phyloP scores from a whole-genome alignment of 37 sponge, comb jelly and placozoan genomes.

The Theonella swinhoei region DNA sequence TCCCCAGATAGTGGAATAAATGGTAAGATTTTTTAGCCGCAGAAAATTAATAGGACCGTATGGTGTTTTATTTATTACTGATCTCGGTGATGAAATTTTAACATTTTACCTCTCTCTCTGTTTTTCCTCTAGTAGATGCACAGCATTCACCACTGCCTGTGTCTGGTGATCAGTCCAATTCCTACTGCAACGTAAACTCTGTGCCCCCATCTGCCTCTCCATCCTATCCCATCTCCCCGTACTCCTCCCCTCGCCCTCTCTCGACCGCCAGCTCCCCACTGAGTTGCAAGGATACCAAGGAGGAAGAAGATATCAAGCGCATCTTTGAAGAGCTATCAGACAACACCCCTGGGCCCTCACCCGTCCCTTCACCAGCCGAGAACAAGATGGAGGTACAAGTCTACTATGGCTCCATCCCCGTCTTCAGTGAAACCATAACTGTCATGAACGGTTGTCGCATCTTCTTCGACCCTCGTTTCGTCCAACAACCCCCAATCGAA shows the following conservation, averaged over 20 bases:
- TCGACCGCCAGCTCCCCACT: not conserved
- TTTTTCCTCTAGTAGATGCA: not conserved
- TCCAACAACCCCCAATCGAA: not conserved
- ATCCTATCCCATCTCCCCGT: not conserved
- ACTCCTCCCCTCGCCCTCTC: not conserved
- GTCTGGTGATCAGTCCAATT: not conserved
- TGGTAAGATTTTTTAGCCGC: no score
- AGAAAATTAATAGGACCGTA: no score
- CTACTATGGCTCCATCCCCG: constrained; percentile 35
- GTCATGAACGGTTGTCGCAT: constrained; percentile 51
- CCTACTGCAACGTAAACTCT: not conserved
- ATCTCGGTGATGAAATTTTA: no score
- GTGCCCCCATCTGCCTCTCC: not conserved
- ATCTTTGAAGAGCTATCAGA: not conserved
- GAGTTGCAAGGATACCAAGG: no score
- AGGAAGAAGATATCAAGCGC: not conserved
- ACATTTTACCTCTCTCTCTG: constrained; percentile 16
- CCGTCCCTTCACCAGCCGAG: not conserved
- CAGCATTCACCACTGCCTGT: constrained; percentile 10
- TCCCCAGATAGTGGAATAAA: no score
- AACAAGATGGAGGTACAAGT: constrained; percentile 39
- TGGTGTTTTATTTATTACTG: no score
- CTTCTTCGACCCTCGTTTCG: constrained; percentile 5
- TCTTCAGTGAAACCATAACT: constrained; percentile 23
- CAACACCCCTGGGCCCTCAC: not conserved